phyloP scores from a whole-genome alignment of 2,888 invertebrate species.

The Aleiodes leptofemur region DNA sequence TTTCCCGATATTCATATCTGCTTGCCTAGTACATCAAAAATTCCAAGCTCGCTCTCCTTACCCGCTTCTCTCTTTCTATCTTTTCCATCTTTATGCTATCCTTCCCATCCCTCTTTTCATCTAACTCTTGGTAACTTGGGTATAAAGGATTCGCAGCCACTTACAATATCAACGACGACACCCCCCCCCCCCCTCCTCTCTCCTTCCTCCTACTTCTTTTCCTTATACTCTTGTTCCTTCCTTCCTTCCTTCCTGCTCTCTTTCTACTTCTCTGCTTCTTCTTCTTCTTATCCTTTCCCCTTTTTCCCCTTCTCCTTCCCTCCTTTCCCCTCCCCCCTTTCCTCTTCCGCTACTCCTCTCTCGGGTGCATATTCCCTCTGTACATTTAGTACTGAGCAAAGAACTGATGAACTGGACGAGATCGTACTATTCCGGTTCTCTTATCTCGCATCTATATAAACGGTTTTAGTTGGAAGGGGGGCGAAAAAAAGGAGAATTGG shows the following conservation, averaged over 20 bases:
- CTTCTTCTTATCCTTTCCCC: neutral
- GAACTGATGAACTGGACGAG: conserved; percentile 11
- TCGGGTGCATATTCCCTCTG: neutral
- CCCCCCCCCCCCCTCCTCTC: neutral
- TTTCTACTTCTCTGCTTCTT: neutral
- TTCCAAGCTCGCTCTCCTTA: conserved; percentile 68
- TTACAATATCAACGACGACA: conserved; percentile 70
- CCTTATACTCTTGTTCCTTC: neutral
- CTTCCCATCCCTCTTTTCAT: conserved; percentile 1
- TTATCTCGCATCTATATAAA: too few species aligned
- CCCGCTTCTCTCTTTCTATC: conserved; percentile 14
- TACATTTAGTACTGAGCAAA: neutral
- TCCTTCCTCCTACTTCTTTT: neutral
- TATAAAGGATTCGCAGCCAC: conserved; percentile 73
- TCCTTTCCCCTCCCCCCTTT: neutral
- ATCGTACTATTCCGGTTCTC: too few species aligned
- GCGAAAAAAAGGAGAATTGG: too few species aligned
- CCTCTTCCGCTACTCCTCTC: neutral
- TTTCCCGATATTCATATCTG: conserved; percentile 74
- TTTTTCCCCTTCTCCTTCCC: neutral
- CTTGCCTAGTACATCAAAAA: conserved; percentile 73
- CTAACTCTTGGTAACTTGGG: conserved; percentile 55
- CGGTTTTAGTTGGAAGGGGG: too few species aligned
- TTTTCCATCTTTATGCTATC: conserved; percentile 1
- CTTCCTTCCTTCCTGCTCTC: neutral